These are phyloP conservation scores for Ooceraea biroi DNA, from an alignment of 1,140 invertebrate species.

Conservation along the genomic window DNA sequence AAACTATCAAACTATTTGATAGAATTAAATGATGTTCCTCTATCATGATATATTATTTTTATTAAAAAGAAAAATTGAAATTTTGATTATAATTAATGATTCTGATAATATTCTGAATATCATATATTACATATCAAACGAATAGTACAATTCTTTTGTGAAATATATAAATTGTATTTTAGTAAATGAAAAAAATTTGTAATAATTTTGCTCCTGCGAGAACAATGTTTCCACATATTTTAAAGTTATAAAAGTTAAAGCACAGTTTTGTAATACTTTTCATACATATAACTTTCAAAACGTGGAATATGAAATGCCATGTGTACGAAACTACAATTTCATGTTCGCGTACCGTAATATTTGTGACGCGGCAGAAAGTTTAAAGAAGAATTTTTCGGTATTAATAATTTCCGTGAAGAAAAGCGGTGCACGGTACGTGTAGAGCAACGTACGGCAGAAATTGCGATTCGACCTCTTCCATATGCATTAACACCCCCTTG, in stretches of 20 bases:
- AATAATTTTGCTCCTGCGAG: background rate
- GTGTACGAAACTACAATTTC: constrained; percentile 10
- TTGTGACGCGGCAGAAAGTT: background rate
- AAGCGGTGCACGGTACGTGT: too few species aligned
- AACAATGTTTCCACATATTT: background rate
- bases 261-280: background rate
- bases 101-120: background rate
- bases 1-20: too few species aligned
- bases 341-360: background rate
- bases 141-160: background rate
- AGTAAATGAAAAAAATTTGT: background rate
- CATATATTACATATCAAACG: background rate
- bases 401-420: constrained; percentile 23
- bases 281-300: background rate
- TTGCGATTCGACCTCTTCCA: constrained; percentile 9
- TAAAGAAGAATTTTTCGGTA: background rate
- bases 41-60: background rate
- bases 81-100: background rate
- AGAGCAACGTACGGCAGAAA: background rate
- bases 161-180: background rate
- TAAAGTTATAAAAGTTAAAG: background rate
- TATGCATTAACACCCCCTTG: background rate
- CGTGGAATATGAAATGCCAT: constrained; percentile 2
- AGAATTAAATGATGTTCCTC: too few species aligned
- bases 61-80: constrained; percentile 9